A percentile compares a stretch with the other conserved stretches of the same genome.
These are phyloP conservation scores for Hemitrygon akajei DNA, from an alignment of 2,797 vertebrate genomes.

Conservation along the genomic window DNA sequence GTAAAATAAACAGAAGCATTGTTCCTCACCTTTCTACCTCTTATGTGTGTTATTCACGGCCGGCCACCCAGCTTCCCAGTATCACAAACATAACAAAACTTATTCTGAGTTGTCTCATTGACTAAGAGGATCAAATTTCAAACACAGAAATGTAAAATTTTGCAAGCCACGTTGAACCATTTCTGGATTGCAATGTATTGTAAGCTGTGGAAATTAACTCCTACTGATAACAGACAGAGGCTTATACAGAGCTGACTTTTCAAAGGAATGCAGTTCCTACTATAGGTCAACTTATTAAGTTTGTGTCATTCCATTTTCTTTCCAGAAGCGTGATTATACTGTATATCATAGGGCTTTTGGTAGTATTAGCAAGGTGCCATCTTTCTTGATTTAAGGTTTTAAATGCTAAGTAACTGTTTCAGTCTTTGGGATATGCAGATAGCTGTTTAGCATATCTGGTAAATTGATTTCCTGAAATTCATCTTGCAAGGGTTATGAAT, in stretches of 20 bases:
- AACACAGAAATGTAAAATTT: neutral
- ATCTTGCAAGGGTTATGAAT: neutral
- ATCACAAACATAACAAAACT: neutral
- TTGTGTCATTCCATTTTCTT: slow-evolving; percentile 25
- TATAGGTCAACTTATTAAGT: slow-evolving; percentile 5
- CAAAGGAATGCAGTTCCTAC: neutral
- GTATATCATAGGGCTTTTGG: neutral
- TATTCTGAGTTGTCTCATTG: neutral
- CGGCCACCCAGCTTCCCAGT: no score
- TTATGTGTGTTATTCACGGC: no score
- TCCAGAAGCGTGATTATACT: neutral
- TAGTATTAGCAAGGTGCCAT: neutral
- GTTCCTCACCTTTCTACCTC: no score
- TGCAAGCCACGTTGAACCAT: neutral
- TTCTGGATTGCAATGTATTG: neutral
- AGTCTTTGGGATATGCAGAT: slow-evolving; percentile 7
- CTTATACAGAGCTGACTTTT: neutral
- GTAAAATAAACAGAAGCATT: no score
- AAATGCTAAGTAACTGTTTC: neutral
- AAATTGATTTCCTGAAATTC: neutral
- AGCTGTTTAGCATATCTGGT: neutral
- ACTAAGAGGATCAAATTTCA: neutral
- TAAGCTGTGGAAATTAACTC: neutral
- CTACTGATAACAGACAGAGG: neutral
- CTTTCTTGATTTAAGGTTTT: neutral